Conservation (phyloP, 2,797 vertebrate species). For the Podarcis siculus region DNA sequence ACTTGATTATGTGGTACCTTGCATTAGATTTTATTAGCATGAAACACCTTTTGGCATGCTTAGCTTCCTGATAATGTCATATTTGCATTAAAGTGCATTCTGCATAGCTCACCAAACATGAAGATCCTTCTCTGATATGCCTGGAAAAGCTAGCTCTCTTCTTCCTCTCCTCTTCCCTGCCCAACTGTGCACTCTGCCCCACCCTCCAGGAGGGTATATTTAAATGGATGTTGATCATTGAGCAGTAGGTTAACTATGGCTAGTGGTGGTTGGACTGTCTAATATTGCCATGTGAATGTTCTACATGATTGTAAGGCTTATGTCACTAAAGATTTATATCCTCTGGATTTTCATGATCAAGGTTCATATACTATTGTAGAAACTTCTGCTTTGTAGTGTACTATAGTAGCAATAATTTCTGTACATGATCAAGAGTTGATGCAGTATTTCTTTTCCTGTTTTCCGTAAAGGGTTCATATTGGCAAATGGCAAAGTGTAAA, state of each 20-base stretch:
- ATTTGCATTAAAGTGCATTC: slow-evolving; percentile 76
- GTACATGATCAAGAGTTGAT: slow-evolving; percentile 79
- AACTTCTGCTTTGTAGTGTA: slow-evolving; percentile 82
- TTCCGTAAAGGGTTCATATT: slow-evolving; percentile 72
- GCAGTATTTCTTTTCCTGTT: slow-evolving; percentile 75
- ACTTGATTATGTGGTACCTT: slow-evolving; percentile 82
- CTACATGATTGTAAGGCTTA: slow-evolving; percentile 76
- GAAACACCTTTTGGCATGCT: slow-evolving; percentile 82
- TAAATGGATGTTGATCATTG: slow-evolving; percentile 68
- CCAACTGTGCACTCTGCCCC: background rate
- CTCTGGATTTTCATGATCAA: slow-evolving; percentile 80
- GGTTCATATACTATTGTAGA: slow-evolving; percentile 78
- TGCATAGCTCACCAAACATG: slow-evolving; percentile 75
- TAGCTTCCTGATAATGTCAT: slow-evolving; percentile 77
- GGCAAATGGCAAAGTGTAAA: slow-evolving; percentile 68
- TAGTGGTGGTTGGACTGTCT: slow-evolving; percentile 70
- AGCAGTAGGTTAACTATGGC: slow-evolving; percentile 60
- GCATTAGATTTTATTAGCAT: slow-evolving; percentile 84
- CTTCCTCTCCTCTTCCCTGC: background rate
- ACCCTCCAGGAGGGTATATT: slow-evolving; percentile 59
- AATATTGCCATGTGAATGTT: slow-evolving; percentile 75
- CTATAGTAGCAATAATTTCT: slow-evolving; percentile 86
- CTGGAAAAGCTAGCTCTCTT: slow-evolving; percentile 73
- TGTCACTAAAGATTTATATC: slow-evolving; percentile 73
- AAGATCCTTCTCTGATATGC: slow-evolving; percentile 79